Evolutionary conservation across 2,888 invertebrate species (phyloP), one percentile per base, ranked within the genome.

Genomic region (Zhuqinia jingwanae): DNA sequence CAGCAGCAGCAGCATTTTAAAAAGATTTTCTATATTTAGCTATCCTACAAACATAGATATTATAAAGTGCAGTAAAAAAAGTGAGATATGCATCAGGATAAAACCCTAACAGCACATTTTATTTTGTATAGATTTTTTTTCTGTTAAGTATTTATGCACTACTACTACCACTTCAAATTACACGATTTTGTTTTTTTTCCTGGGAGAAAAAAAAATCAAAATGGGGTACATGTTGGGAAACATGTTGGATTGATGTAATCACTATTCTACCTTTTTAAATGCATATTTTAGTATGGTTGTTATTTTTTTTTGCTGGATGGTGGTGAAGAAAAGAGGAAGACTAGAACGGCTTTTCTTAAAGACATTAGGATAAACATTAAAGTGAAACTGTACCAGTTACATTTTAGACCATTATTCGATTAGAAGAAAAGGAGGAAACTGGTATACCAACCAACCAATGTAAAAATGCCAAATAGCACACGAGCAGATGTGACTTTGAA

Each of bases 141-240:
- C 27, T 75, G 8, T 75, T 75, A 75, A 75, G 75, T 58, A 77
- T 78, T 78, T 78, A 79, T 47, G 47, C 78, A 79, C 56, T 76
- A 5, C 63, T 76, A n/a, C 63, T 36, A 63, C 36, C 36, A 30
- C 17, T 30, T 36, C 63, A 17, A 63, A n/a, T n/a, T n/a, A n/a
- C n/a, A n/a, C n/a, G n/a, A n/a, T n/a, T n/a, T n/a, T n/a, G n/a
- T n/a, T n/a, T n/a, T n/a, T 36, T 63, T 63, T 36, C n/a, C n/a
- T 15, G 15, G 25, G n/a, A 36, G 36, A 36, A 36, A 68, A 53
- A 8, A 60, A 60, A 3, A 58, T 56, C 56, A 25, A 58, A 60
- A 27, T 27, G 15, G 15, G 27, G 27, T n/a, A 30, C n/a, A 30
- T 63, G 1, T 60, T n/a, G n/a, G n/a, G n/a, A 53, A 13, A 63